These are phyloP conservation scores for Heliconius nattereri DNA, from an alignment of 1,140 invertebrate genomes.

Conservation along the genomic window DNA sequence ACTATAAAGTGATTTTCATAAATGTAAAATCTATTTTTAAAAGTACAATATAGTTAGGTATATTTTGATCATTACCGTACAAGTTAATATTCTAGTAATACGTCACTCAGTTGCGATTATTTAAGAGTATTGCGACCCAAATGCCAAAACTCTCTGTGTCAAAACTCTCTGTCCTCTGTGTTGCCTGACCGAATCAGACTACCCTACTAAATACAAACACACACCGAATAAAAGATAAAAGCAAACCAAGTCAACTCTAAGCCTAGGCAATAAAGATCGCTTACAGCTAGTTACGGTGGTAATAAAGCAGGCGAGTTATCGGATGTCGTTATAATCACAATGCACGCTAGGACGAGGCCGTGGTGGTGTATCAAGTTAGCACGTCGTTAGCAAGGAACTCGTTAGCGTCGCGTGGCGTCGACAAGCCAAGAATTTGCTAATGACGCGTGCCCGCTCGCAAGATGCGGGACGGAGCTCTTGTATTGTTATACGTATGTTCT, in stretches of 20 bases:
- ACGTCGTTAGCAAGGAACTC: slow-evolving; percentile 74
- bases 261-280: slow-evolving; percentile 35
- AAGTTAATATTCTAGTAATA: too few species aligned
- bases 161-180: too few species aligned
- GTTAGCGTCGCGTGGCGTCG: slow-evolving; percentile 70
- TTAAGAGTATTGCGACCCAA: too few species aligned
- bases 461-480: slow-evolving; percentile 17
- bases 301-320: slow-evolving; percentile 49
- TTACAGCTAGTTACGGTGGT: slow-evolving; percentile 44
- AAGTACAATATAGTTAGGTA: too few species aligned
- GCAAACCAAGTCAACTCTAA: background rate
- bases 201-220: background rate
- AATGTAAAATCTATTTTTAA: too few species aligned
- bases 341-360: slow-evolving; percentile 44
- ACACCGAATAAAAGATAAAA: background rate
- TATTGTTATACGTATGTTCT: background rate
- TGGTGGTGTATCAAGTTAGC: slow-evolving; percentile 69
- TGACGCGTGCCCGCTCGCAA: slow-evolving; percentile 58
- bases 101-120: too few species aligned
- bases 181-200: background rate
- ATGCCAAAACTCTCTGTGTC: too few species aligned
- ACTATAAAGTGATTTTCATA: too few species aligned
- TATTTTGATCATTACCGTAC: too few species aligned
- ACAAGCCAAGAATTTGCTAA: slow-evolving; percentile 78
- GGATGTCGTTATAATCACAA: slow-evolving; percentile 62